phyloP scores from a whole-genome alignment of 2,113 vertebrate species.

The Macquaria australasica region DNA sequence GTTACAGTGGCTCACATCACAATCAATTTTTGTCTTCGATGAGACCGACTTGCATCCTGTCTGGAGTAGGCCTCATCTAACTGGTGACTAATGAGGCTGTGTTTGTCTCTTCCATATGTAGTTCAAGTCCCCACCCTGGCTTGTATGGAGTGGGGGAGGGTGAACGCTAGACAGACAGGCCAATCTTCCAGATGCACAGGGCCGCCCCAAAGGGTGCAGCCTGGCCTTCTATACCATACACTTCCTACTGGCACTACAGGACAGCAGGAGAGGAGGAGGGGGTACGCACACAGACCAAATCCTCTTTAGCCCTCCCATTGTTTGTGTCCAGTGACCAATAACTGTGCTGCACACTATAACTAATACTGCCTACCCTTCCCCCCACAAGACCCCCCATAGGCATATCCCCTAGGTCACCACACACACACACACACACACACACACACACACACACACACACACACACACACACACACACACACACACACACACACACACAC shows the following conservation, averaged over 20 bases:
- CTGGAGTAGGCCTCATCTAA: constrained; percentile 28
- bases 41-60: constrained; percentile 10
- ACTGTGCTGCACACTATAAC: constrained; percentile 77
- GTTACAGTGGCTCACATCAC: constrained; percentile 1
- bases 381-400: constrained; percentile 71
- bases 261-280: constrained; percentile 70
- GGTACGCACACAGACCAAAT: constrained; percentile 73
- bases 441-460: constrained; percentile 52
- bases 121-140: constrained; percentile 66
- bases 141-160: constrained; percentile 52
- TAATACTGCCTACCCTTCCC: constrained; percentile 78
- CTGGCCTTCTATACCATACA: constrained; percentile 59
- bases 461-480: constrained; percentile 56
- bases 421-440: constrained; percentile 39
- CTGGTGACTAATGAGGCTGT: constrained; percentile 55
- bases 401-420: constrained; percentile 75
- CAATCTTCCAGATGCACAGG: constrained; percentile 79
- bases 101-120: constrained; percentile 71
- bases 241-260: constrained; percentile 62
- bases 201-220: constrained; percentile 61
- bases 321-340: constrained; percentile 85
- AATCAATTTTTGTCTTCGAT: constrained; percentile 6
- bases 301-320: constrained; percentile 84
- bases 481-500: constrained; percentile 25
- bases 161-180: constrained; percentile 63